A percentile compares a stretch with the other conserved stretches of the same genome.
phyloP scores from a whole-genome alignment of 2,797 vertebrate genomes.

The Notoglanidium macrostoma region DNA sequence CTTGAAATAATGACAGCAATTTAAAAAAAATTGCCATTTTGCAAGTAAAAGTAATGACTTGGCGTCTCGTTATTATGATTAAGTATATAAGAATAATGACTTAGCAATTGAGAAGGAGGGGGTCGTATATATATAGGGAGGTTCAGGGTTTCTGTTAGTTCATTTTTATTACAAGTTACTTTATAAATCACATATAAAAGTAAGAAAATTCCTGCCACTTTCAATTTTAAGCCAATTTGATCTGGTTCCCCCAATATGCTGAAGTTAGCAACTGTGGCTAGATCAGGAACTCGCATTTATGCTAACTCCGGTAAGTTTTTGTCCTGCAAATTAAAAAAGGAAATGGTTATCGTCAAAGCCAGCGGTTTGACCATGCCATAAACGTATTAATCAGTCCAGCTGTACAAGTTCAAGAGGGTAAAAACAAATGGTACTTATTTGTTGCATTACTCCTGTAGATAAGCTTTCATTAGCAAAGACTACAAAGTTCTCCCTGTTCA shows the following conservation, averaged over 20 bases:
- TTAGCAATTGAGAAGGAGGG: no score
- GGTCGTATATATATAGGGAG: no score
- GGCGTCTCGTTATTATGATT: no score
- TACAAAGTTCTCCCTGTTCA: neutral
- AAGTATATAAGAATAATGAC: no score
- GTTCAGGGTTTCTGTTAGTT: no score
- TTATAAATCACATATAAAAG: no score
- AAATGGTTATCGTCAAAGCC: neutral
- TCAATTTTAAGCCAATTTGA: neutral
- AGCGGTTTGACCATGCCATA: neutral
- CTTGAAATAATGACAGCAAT: no score
- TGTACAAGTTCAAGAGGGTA: neutral
- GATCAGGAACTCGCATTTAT: neutral
- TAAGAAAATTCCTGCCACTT: no score
- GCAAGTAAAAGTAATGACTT: no score
- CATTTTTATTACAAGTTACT: no score
- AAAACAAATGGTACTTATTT: neutral
- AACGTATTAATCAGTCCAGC: neutral
- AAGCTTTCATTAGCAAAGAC: neutral
- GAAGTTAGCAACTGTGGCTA: neutral
- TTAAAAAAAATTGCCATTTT: no score
- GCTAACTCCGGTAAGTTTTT: neutral
- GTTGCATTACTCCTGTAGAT: conserved; percentile 1
- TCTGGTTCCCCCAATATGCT: neutral
- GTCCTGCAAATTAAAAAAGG: no score